Percentiles rank a stretch among this genome's conserved stretches.
Conservation (phyloP, 2,888 invertebrate genomes). For the Balanococcus diminutus region DNA sequence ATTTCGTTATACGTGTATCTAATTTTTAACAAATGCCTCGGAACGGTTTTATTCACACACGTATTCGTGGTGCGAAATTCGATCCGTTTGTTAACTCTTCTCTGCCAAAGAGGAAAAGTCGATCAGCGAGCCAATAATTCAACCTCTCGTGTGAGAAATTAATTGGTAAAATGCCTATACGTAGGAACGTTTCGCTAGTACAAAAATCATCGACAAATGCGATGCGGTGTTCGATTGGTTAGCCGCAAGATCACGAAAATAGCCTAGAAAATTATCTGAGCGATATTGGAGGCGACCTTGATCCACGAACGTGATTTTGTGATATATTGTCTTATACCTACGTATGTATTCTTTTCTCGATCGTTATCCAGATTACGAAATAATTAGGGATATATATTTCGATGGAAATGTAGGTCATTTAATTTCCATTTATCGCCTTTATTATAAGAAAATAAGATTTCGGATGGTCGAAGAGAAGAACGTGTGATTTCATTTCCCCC, state of each 20-base stretch:
- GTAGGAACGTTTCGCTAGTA: not conserved
- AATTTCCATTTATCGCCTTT: too few species aligned
- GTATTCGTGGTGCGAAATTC: slow-evolving; percentile 12
- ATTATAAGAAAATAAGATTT: too few species aligned
- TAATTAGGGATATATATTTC: not conserved
- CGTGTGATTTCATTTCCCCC: too few species aligned
- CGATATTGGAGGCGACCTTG: not conserved
- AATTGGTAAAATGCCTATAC: slow-evolving; percentile 12
- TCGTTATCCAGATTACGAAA: not conserved
- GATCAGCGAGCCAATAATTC: slow-evolving; percentile 8
- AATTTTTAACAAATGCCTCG: slow-evolving; percentile 17
- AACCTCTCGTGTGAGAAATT: not conserved
- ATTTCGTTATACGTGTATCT: slow-evolving; percentile 4
- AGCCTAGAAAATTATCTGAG: not conserved
- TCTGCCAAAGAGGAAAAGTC: too few species aligned
- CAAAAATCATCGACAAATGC: not conserved
- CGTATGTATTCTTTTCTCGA: not conserved
- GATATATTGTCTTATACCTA: too few species aligned
- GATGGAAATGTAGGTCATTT: too few species aligned
- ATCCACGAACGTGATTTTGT: too few species aligned
- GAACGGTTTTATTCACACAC: slow-evolving; percentile 39
- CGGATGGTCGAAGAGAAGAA: too few species aligned
- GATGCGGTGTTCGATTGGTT: slow-evolving; percentile 9
- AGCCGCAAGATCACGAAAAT: slow-evolving; percentile 9
- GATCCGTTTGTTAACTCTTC: not conserved